phyloP scores from a whole-genome alignment of 2,797 vertebrate species.

The Ceryle rudis region DNA sequence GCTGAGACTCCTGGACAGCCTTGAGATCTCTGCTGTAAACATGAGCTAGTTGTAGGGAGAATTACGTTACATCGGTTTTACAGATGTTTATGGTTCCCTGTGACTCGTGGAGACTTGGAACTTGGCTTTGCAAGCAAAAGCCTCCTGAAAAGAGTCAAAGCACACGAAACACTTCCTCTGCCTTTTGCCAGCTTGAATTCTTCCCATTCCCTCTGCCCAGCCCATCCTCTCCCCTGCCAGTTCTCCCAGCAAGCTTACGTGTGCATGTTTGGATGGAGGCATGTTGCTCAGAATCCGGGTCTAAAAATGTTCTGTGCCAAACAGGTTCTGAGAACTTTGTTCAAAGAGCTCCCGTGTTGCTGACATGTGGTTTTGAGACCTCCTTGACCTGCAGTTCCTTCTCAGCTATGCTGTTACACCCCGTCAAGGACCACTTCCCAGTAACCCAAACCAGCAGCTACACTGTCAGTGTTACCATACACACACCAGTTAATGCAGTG shows the following conservation, averaged over 20 bases:
- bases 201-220: not conserved
- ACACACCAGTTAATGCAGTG: rapidly evolving
- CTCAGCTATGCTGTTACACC: not conserved
- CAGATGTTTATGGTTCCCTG: not conserved
- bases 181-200: not conserved
- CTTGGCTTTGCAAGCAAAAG: not conserved
- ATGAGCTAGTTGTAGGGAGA: not conserved
- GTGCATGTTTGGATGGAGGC: not conserved
- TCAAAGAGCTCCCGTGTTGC: not conserved
- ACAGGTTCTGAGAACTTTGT: not conserved
- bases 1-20: not conserved
- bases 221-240: not conserved
- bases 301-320: not conserved
- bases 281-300: not conserved
- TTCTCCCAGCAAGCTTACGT: not conserved
- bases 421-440: not conserved
- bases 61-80: not conserved
- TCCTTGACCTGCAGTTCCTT: not conserved
- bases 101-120: not conserved
- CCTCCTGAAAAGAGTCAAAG: not conserved
- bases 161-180: not conserved
- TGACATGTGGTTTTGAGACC: rapidly evolving
- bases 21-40: not conserved
- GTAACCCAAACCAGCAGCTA: not conserved
- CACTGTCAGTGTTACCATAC: not conserved